A percentile compares a stretch with the other conserved stretches of the same genome.
Evolutionary conservation across 2,113 vertebrate genomes (phyloP).

Genomic region (Gymnocephalus cernua): DNA sequence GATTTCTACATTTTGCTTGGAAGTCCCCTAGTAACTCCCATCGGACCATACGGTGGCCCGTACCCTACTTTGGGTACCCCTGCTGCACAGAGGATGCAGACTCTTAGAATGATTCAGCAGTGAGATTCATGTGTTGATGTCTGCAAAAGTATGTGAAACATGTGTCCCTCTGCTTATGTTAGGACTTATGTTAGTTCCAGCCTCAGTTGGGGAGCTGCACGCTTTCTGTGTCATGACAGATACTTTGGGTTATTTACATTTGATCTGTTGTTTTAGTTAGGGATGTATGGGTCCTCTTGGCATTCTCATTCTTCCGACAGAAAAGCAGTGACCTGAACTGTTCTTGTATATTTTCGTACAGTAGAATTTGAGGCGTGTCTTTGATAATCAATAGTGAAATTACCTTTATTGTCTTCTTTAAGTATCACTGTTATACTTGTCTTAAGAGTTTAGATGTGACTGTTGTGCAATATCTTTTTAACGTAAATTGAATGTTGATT

Average conservation of each 20-base stretch:
- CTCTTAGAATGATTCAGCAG: slow-evolving; percentile 24
- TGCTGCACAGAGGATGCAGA: slow-evolving; percentile 18
- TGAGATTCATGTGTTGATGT: slow-evolving; percentile 35
- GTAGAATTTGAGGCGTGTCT: rapidly evolving
- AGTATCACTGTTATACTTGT: neutral
- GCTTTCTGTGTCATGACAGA: slow-evolving; percentile 3
- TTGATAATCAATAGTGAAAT: neutral
- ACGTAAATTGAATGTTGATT: neutral
- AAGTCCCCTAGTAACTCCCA: neutral
- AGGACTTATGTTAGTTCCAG: neutral
- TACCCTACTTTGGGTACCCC: neutral
- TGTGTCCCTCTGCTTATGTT: slow-evolving; percentile 7
- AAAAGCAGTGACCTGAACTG: neutral
- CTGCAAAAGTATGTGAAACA: slow-evolving; percentile 11
- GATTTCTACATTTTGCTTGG: neutral
- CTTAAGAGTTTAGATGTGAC: neutral
- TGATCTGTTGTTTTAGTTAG: neutral
- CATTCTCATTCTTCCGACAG: neutral
- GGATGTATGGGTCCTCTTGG: neutral
- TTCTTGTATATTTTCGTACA: neutral
- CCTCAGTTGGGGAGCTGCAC: neutral
- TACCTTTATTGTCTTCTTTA: neutral
- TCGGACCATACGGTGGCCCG: neutral
- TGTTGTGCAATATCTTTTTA: neutral
- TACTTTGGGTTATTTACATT: neutral